Percentiles rank a stretch among this genome's conserved stretches.
Evolutionary conservation across 2,113 vertebrate genomes (phyloP).

Genomic region (Trichomycterus rosablanca): DNA sequence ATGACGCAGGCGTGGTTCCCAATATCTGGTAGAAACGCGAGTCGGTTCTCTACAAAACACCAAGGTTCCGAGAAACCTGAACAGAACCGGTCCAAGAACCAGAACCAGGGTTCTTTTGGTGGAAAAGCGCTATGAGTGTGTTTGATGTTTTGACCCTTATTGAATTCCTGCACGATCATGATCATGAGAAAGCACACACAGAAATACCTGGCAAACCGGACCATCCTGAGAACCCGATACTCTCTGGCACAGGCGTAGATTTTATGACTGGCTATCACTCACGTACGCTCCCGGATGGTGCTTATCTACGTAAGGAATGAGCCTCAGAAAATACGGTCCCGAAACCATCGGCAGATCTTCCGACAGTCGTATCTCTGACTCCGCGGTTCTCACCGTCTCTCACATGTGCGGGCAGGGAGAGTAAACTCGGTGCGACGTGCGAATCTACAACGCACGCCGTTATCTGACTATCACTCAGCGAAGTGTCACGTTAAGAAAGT

Average conservation of each 20-base stretch:
- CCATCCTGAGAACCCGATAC: neutral
- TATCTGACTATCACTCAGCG: constrained; percentile 1
- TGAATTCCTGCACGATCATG: constrained; percentile 4
- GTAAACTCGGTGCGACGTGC: neutral
- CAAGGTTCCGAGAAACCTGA: too few relatives aligned
- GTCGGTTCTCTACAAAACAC: too few relatives aligned
- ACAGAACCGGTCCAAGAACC: too few relatives aligned
- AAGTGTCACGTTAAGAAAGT: neutral
- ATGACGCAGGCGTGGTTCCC: too few relatives aligned
- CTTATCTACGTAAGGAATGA: constrained; percentile 61
- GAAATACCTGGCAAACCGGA: neutral
- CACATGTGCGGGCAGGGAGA: constrained; percentile 18
- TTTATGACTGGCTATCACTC: constrained; percentile 8
- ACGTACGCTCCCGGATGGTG: constrained; percentile 19
- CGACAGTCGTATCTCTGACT: too few relatives aligned
- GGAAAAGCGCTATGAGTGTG: neutral
- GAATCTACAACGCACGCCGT: neutral
- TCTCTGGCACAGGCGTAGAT: neutral
- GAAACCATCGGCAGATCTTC: constrained; percentile 36
- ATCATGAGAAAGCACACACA: neutral
- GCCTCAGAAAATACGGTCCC: constrained; percentile 53
- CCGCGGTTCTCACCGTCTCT: too few relatives aligned
- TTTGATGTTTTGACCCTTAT: neutral
- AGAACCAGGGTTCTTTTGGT: too few relatives aligned
- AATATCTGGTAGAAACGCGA: too few relatives aligned